Conservation (phyloP, 2,113 vertebrate species). For the Phylloscopus whistleri region DNA sequence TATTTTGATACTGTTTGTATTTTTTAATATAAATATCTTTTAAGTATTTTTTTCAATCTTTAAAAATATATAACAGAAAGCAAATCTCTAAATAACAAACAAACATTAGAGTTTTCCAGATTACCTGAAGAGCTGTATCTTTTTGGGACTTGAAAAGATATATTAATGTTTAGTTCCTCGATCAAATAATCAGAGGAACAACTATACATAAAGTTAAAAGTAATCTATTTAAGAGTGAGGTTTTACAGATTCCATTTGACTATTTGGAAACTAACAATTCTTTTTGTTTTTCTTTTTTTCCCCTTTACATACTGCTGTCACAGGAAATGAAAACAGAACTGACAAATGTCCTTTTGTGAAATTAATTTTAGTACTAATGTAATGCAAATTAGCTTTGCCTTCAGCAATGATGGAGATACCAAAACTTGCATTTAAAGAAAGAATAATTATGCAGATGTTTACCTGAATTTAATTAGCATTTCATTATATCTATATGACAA, state of each 20-base stretch:
- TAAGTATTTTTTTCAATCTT: neutral
- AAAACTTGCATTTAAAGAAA: neutral
- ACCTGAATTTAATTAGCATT: neutral
- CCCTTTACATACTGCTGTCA: neutral
- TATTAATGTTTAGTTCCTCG: neutral
- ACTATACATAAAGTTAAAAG: neutral
- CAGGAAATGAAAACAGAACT: neutral
- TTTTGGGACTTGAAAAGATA: neutral
- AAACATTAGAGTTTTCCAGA: neutral
- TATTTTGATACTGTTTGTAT: neutral
- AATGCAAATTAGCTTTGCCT: constrained; percentile 9
- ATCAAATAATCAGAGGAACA: neutral
- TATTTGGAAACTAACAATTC: neutral
- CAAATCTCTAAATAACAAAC: neutral
- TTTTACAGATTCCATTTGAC: neutral
- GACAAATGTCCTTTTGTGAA: neutral
- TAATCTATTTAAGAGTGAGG: neutral
- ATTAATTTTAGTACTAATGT: neutral
- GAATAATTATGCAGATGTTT: neutral
- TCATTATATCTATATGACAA: neutral
- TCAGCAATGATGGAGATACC: neutral
- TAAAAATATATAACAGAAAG: neutral
- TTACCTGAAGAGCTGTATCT: neutral
- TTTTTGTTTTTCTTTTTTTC: neutral
- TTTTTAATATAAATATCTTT: neutral